Conservation (phyloP, 2,797 vertebrate species). For the Scyliorhinus canicula region DNA sequence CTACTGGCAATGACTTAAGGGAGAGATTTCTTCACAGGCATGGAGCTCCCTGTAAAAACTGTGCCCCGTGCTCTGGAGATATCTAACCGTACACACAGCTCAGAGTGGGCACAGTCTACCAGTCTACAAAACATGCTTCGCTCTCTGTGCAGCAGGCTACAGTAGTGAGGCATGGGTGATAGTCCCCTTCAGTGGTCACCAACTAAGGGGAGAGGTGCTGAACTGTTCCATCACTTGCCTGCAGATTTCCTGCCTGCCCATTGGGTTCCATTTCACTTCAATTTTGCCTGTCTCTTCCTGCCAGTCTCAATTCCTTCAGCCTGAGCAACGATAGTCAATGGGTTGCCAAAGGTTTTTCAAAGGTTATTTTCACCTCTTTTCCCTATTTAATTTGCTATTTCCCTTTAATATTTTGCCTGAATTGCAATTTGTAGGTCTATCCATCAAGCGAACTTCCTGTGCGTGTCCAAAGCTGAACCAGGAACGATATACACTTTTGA, state of each 20-base stretch:
- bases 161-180: background rate
- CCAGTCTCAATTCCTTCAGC: background rate
- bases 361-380: background rate
- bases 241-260: background rate
- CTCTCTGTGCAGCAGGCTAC: background rate
- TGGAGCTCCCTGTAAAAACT: background rate
- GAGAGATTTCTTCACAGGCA: background rate
- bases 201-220: background rate
- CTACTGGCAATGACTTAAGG: too few species aligned
- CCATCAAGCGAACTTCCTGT: background rate
- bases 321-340: background rate
- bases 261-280: background rate
- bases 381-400: background rate
- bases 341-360: background rate
- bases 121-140: background rate
- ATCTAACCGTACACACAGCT: background rate
- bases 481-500: background rate
- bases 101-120: background rate
- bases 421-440: background rate
- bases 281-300: background rate
- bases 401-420: background rate
- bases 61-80: background rate
- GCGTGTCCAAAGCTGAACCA: background rate
- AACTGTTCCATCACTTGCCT: background rate
- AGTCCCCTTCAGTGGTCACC: background rate